These are phyloP conservation scores for Plecotus auritus DNA, from an alignment of 2,113 vertebrate genomes.

Conservation along the genomic window DNA sequence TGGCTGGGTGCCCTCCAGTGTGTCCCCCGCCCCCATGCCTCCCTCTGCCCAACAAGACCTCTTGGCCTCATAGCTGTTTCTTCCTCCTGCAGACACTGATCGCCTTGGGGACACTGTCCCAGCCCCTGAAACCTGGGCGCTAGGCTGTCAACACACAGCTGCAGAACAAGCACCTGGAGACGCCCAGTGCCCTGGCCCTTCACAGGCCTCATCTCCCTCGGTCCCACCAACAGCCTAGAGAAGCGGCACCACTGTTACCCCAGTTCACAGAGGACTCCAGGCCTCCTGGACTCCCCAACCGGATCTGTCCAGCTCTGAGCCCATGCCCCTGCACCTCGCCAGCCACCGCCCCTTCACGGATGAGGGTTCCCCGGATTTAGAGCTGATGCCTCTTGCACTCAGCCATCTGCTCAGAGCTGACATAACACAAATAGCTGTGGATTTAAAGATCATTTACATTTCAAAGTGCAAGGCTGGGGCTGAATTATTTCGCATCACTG, in stretches of 20 bases:
- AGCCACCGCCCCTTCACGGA: not conserved
- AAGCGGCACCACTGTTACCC: not conserved
- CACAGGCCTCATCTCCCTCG: not conserved
- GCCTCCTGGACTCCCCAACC: not conserved
- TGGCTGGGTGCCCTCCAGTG: not conserved
- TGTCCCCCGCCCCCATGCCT: not conserved
- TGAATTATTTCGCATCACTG: conserved; percentile 15
- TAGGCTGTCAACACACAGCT: not conserved
- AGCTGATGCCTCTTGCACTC: not conserved
- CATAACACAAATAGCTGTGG: not conserved
- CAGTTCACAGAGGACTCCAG: not conserved
- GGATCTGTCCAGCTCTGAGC: not conserved
- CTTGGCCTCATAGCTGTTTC: not conserved
- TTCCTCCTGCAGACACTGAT: not conserved
- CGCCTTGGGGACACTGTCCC: not conserved
- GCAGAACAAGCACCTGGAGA: not conserved
- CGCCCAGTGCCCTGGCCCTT: not conserved
- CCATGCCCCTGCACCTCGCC: not conserved
- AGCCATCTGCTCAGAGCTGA: not conserved
- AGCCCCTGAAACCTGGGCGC: not conserved
- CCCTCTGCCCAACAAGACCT: not conserved
- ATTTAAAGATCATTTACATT: conserved; percentile 8
- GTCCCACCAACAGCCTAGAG: not conserved
- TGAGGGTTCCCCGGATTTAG: not conserved
- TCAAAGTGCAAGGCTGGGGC: not conserved